Conservation (phyloP, 92 coral and sea anemone species). For the Parazoanthus darwini region DNA sequence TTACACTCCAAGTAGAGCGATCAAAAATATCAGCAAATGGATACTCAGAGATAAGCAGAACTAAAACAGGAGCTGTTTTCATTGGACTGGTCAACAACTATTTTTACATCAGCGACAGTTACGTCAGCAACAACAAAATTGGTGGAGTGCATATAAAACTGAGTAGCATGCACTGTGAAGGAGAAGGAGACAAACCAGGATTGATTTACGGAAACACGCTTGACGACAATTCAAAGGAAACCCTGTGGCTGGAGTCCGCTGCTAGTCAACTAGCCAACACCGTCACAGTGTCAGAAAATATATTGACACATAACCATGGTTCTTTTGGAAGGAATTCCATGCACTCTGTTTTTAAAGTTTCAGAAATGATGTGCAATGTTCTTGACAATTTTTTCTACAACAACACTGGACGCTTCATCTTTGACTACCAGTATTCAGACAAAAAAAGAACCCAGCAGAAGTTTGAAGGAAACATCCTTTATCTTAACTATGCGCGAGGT, state of each 20-base stretch:
- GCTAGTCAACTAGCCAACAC: not conserved
- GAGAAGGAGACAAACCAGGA: slow-evolving; percentile 11
- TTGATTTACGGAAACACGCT: not conserved
- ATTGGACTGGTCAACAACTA: slow-evolving; percentile 43
- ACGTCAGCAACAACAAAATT: slow-evolving; percentile 44
- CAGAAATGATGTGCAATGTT: slow-evolving; percentile 37
- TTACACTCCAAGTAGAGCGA: slow-evolving; percentile 23
- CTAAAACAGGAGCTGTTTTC: slow-evolving; percentile 38
- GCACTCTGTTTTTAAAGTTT: slow-evolving; percentile 34
- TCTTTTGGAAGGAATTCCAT: slow-evolving; percentile 7
- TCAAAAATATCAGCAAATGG: slow-evolving; percentile 37
- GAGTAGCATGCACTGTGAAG: slow-evolving; percentile 35
- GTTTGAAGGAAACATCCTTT: slow-evolving; percentile 54
- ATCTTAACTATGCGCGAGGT: slow-evolving; percentile 48
- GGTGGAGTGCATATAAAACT: not conserved
- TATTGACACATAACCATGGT: slow-evolving; percentile 51
- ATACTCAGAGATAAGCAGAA: not conserved
- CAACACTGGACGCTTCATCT: slow-evolving; percentile 49
- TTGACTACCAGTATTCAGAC: slow-evolving; percentile 52
- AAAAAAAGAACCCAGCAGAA: slow-evolving; percentile 23
- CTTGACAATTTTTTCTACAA: slow-evolving; percentile 60
- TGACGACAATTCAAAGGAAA: slow-evolving; percentile 53
- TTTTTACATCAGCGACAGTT: slow-evolving; percentile 49
- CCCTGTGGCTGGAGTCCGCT: slow-evolving; percentile 19
- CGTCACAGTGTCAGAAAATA: slow-evolving; percentile 42